Conservation (phyloP, 2,113 vertebrate genomes). For the Narcine bancroftii region DNA sequence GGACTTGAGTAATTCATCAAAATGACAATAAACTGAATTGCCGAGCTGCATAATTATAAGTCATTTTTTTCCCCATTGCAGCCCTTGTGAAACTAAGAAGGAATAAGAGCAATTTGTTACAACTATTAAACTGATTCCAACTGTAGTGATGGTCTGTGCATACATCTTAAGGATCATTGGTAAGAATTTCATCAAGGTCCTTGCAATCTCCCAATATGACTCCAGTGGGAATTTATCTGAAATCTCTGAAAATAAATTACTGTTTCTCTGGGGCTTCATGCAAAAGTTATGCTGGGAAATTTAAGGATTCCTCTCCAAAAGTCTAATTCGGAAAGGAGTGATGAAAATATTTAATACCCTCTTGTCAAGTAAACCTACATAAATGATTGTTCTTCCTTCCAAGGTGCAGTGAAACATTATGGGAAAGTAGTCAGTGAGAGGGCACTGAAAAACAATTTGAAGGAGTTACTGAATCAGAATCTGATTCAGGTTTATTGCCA, state of each 20-base stretch:
- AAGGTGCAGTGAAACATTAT: not conserved
- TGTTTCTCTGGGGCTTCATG: not conserved
- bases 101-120: not conserved
- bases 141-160: not conserved
- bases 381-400: not conserved
- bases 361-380: not conserved
- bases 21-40: not conserved
- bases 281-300: not conserved
- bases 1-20: constrained; percentile 11
- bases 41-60: not conserved
- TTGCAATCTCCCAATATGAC: not conserved
- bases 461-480: not conserved
- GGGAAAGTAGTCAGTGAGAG: not conserved
- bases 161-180: not conserved
- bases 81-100: not conserved
- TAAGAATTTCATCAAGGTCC: not conserved
- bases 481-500: no score
- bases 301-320: not conserved
- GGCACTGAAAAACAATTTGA: not conserved
- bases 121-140: not conserved
- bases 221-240: not conserved
- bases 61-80: not conserved
- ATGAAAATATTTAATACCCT: not conserved
- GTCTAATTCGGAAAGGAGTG: not conserved
- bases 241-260: not conserved